Conservation (phyloP, 2,797 vertebrate species). For the Malacoraja senta region DNA sequence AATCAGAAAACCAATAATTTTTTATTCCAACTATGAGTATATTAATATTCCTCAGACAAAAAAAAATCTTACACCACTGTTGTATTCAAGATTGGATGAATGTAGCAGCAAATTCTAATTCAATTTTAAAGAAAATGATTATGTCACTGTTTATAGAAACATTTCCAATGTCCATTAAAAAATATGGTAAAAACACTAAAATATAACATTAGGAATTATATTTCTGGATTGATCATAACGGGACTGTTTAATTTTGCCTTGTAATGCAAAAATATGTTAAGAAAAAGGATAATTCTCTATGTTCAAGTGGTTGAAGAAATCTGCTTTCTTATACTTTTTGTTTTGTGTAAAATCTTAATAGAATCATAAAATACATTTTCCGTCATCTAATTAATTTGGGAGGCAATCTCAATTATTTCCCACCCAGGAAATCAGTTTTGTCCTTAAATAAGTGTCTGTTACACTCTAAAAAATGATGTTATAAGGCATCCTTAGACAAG, state of each 20-base stretch:
- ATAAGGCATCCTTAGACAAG: slow-evolving; percentile 76
- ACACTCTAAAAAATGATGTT: slow-evolving; percentile 77
- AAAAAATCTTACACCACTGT: background rate
- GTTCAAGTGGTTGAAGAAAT: slow-evolving; percentile 32
- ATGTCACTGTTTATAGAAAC: background rate
- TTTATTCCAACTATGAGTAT: background rate
- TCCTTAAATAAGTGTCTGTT: slow-evolving; percentile 67
- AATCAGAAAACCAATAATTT: background rate
- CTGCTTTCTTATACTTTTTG: slow-evolving; percentile 68
- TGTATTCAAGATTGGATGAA: background rate
- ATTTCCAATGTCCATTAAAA: background rate
- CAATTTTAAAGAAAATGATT: background rate
- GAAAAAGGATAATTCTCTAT: background rate
- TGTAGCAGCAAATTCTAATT: background rate
- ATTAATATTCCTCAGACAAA: background rate
- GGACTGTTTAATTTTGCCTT: background rate
- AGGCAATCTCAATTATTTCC: slow-evolving; percentile 68
- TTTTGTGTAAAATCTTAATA: slow-evolving; percentile 46
- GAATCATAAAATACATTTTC: slow-evolving; percentile 63
- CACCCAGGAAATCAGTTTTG: slow-evolving; percentile 60
- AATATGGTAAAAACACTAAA: background rate
- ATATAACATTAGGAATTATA: background rate
- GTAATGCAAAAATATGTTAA: slow-evolving; percentile 6
- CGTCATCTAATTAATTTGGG: slow-evolving; percentile 66
- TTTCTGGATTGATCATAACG: background rate